Base-by-base conservation (phyloP, 2,797 vertebrate species). In the Brachyrhaphis roseni region DNA sequence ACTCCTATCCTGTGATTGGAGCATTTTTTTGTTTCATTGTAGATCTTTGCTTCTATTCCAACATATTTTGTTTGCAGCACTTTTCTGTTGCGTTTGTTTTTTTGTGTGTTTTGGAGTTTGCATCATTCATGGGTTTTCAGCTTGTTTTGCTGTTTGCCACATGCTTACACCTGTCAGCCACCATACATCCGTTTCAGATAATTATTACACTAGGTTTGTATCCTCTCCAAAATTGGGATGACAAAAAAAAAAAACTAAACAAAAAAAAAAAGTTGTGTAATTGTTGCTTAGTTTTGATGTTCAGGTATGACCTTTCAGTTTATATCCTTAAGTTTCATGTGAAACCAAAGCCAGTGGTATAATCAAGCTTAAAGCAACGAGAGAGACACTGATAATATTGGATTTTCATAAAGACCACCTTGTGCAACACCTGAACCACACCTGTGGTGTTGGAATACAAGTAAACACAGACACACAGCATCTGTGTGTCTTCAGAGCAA, bases 351-450 rank as follows among this genome's bases (percentile, higher is more conserved):
- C 55, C n/a, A 13, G n/a, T 1, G 55, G 11, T 57, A 4, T 57
- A 5, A 0, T 28, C 55, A 57, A 57, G n/a, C n/a, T 57, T 57
- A 57, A 57, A 62, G 6, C 28, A 34, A 18, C 7, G 57, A 31
- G 13, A 36, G 16, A 64, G 3, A 34, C 59, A 34, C 59, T 64
- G 8, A 18, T 36, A 20, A 64, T 64, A 64, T 64, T 64, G 5
- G 59, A 36, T 64, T 8, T 64, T 34, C 16, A 64, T 34, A 8
- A 34, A 64, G 59, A 36, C 3, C 28, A 64, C 31, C 15, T 34
- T 62, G 59, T 62, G 59, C 31, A 64, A 64, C 59, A 64, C 11
- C 59, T 64, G 59, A 64, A 64, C 16, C 59, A 64, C 59, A 64
- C 31, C 31, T 18, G 16, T 64, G 59, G 13, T 64, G 59, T 16